A percentile compares a stretch with the other conserved stretches of the same genome.
These are phyloP conservation scores for Habroteleia sp. DNA, from an alignment of 2,888 invertebrate species.

Conservation along the genomic window DNA sequence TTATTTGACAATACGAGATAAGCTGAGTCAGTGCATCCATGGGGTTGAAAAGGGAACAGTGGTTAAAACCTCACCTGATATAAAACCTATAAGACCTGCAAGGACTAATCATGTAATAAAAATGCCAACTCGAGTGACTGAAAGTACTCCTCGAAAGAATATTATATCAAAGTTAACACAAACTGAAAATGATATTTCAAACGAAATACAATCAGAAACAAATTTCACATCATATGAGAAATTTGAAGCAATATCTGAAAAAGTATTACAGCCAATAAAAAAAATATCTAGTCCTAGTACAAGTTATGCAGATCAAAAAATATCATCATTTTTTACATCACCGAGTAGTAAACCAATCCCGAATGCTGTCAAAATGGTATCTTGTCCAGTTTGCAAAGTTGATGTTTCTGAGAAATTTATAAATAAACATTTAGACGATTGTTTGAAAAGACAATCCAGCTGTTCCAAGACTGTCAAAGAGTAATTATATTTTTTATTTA, in stretches of 20 bases:
- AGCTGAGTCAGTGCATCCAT: constrained; percentile 70
- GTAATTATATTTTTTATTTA: too few relatives aligned
- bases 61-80: constrained; percentile 37
- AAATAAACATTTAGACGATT: constrained; percentile 82
- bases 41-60: constrained; percentile 28
- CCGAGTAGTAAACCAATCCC: constrained; percentile 66
- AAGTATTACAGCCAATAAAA: too few relatives aligned
- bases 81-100: constrained; percentile 66
- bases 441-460: constrained; percentile 76
- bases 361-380: constrained; percentile 69
- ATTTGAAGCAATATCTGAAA: too few relatives aligned
- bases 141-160: neutral
- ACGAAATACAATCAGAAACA: neutral
- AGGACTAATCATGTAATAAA: constrained; percentile 62
- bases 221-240: too few relatives aligned
- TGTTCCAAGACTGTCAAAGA: constrained; percentile 1
- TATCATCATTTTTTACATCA: constrained; percentile 70
- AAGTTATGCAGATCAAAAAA: constrained; percentile 63
- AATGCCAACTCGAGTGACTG: constrained; percentile 40
- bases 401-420: constrained; percentile 79
- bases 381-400: constrained; percentile 82
- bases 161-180: too few relatives aligned
- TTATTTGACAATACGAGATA: constrained; percentile 75
- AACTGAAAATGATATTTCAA: too few relatives aligned
- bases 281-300: constrained; percentile 70